These are phyloP conservation scores for Nibea albiflora DNA, from an alignment of 2,113 vertebrate species.

Conservation along the genomic window DNA sequence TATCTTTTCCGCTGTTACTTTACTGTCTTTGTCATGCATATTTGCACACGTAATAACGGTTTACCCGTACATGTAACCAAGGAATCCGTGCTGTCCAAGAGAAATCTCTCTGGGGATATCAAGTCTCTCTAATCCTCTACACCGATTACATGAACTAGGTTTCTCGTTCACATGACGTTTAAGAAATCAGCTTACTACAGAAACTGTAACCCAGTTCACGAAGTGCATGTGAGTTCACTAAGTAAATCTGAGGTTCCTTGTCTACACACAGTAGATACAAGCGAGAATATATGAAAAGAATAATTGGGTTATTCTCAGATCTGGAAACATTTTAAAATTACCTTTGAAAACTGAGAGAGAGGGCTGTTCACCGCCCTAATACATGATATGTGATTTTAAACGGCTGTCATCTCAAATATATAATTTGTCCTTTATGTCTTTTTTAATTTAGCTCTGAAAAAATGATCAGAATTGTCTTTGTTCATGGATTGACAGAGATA, in stretches of 20 bases:
- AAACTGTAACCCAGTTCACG: not conserved
- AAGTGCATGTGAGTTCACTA: not conserved
- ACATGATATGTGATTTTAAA: not conserved
- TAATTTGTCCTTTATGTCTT: not conserved
- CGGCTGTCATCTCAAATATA: not conserved
- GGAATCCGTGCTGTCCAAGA: not conserved
- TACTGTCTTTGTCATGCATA: not conserved
- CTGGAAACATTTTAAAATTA: not conserved
- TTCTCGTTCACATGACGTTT: not conserved
- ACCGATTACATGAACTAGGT: not conserved
- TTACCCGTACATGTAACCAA: not conserved
- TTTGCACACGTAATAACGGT: not conserved
- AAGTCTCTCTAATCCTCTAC: not conserved
- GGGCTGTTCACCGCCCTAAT: not conserved
- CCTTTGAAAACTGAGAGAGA: not conserved
- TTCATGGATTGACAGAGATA: not conserved
- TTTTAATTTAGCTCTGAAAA: constrained; percentile 4
- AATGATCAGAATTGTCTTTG: constrained; percentile 4
- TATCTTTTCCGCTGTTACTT: not conserved
- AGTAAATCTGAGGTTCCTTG: not conserved
- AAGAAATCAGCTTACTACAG: not conserved
- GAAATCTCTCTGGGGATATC: not conserved
- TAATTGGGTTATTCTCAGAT: not conserved
- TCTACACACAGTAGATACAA: not conserved
- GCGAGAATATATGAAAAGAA: not conserved